phyloP scores from a whole-genome alignment of 2,797 vertebrate genomes.

The Spinibarbus caldwelli region DNA sequence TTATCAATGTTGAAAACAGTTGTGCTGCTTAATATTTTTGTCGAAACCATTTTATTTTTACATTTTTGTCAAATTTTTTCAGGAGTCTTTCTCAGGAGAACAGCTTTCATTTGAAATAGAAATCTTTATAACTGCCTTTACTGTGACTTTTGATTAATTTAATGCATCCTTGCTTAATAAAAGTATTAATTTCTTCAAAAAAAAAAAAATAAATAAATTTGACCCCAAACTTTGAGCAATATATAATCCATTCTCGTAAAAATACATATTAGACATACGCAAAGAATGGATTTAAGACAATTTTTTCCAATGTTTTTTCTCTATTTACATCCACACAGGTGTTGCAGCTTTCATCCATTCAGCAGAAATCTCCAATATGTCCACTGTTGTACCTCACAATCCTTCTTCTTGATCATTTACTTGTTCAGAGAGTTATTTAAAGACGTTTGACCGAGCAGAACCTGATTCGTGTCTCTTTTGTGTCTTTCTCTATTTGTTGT shows the following conservation, averaged over 20 bases:
- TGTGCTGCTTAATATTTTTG: neutral
- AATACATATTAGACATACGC: neutral
- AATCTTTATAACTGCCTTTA: neutral
- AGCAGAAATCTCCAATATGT: neutral
- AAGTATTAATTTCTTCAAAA: neutral
- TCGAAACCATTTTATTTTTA: neutral
- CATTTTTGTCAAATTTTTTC: too few relatives aligned
- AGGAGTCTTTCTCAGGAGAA: neutral
- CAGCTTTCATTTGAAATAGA: neutral
- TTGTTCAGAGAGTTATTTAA: constrained; percentile 25
- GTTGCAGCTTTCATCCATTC: neutral
- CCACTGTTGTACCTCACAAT: neutral
- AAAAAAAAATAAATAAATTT: too few relatives aligned
- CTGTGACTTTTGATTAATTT: neutral
- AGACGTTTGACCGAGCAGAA: constrained; percentile 9
- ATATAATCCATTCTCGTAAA: neutral
- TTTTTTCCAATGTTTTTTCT: neutral
- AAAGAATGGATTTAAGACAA: neutral
- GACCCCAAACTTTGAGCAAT: neutral
- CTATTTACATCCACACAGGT: neutral
- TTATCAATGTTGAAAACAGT: neutral
- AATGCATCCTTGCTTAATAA: neutral
- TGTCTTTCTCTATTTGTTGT: neutral
- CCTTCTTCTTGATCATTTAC: neutral
- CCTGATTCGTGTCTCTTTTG: neutral